Evolutionary conservation across 2,888 invertebrate genomes (phyloP), one percentile per base, ranked within the genome.

Genomic region (Drosophila recens): DNA sequence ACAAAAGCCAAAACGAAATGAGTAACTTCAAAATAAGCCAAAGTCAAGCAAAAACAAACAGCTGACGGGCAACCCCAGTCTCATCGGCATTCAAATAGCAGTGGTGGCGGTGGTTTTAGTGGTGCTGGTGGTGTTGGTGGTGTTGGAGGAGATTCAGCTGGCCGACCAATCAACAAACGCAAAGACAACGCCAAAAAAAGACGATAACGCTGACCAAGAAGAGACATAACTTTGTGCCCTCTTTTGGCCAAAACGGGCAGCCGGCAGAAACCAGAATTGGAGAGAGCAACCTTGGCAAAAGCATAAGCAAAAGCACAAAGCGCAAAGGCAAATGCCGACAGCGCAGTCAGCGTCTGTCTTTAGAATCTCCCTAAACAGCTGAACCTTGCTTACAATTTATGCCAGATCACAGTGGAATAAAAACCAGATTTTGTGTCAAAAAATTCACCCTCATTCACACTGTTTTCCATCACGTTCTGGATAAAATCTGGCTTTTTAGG

Each of bases 201-300:
- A 62, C 48, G 42, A 69, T 23, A 52, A 45, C 15, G 64, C 62
- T 74, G 70, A 59, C 65, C 66, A 79, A 62, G 65, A 72, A 79
- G 58, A 82, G 75, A 57, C 49, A 13, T 20, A 72, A 81, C 65
- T 51, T 69, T 51, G 74, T 72, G 62, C 57, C 70, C 67, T 64
- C 73, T 72, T 80, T 79, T 82, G 85, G 75, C 73, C 73, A 79
- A 83, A 84, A 85, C 72, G 69, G 66, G 64, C 76, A 73, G 72
- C 58, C 66, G 67, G 72, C 67, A 80, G 67, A 73, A 73, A 82
- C 82, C 79, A 75, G 82, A 82, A 79, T 54, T 61, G 65, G 65
- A 54, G 75, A 68, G 66, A 65, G 66, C 62, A 67, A 49, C 59
- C 52, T 71, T 52, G 64, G 72, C 75, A 80, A 63, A 64, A 53